Evolutionary conservation across 2,797 vertebrate species (phyloP), one percentile per base, ranked within the genome.

Genomic region (Nannoperca obscura): DNA sequence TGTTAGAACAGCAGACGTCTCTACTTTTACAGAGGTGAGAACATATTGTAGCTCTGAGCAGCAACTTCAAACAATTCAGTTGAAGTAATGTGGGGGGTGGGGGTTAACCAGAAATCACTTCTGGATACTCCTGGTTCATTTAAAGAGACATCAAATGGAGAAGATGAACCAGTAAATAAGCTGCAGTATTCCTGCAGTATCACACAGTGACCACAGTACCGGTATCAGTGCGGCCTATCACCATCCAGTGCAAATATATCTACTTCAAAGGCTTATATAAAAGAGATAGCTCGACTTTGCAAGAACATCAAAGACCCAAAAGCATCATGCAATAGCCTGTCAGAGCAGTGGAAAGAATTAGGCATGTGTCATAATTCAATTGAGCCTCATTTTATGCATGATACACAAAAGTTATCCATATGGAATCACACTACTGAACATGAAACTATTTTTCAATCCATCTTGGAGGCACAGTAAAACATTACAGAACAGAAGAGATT

Each of bases 191-290:
- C 76, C 76, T 86, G 88, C 82, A 88, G 84, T 83, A 65, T 91
- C 87, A 82, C 75, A 72, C 86, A 85, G 87, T 83, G 91, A 89
- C 89, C 90, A 76, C 84, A 77, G 86, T 44, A 71, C 76, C 71
- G 92, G 85, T 78, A 81, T 69, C 70, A 76, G 74, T 61, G 72
- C 38, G 3, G 74, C 85, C 42, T 36, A 83, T 78, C 86, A 64
- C 78, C 69, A 44, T 72, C 66, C 86, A 36, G 70, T 59, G 68
- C 78, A 86, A 88, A 66, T 38, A 85, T 76, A 74, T 53, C 76
- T 50, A 92, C 90, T 92, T 94, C 92, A 94, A 92, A 93, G 90
- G 83, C 82, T 83, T n/a, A 54, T 64, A 76, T 76, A 88, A 90
- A 92, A 89, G 87, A 86, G 80, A 92, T 82, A 84, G 87, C 74